phyloP scores from a whole-genome alignment of 2,797 vertebrate species.

The Otus scops region DNA sequence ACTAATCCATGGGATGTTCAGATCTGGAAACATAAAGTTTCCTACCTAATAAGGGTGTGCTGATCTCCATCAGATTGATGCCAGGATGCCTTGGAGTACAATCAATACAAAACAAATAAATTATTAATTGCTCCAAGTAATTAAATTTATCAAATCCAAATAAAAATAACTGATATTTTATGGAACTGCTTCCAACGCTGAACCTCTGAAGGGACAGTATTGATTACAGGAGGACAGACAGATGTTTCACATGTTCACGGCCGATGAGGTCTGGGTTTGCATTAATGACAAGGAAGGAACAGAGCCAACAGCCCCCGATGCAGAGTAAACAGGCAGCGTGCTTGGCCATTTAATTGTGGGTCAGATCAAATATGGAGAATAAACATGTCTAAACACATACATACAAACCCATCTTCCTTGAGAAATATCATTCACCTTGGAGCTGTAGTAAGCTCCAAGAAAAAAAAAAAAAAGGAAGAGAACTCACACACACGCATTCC shows the following conservation, averaged over 20 bases:
- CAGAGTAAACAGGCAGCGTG: slow-evolving; percentile 24
- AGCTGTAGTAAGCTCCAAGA: background rate
- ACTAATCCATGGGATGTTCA: slow-evolving; percentile 46
- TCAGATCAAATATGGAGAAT: slow-evolving; percentile 50
- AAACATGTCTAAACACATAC: slow-evolving; percentile 31
- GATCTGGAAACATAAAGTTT: slow-evolving; percentile 54
- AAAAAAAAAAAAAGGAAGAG: background rate
- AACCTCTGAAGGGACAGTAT: slow-evolving; percentile 60
- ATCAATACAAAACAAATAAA: slow-evolving; percentile 73
- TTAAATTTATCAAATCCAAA: slow-evolving; percentile 74
- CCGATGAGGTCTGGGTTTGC: slow-evolving; percentile 50
- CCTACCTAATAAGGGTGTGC: slow-evolving; percentile 51
- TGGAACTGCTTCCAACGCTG: slow-evolving; percentile 52
- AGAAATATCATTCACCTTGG: slow-evolving; percentile 33
- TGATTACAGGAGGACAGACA: slow-evolving; percentile 65
- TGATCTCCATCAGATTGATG: slow-evolving; percentile 57
- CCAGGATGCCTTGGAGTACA: slow-evolving; percentile 43
- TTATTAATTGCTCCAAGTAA: slow-evolving; percentile 74
- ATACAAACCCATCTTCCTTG: background rate
- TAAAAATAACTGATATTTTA: slow-evolving; percentile 74
- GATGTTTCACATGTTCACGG: slow-evolving; percentile 59
- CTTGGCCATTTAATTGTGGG: slow-evolving; percentile 22
- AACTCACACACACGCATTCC: background rate
- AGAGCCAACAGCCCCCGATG: background rate
- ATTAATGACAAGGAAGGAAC: slow-evolving; percentile 52